A percentile compares a stretch with the other conserved stretches of the same genome.
phyloP scores from a whole-genome alignment of 2,113 vertebrate genomes.

The Gambusia affinis region DNA sequence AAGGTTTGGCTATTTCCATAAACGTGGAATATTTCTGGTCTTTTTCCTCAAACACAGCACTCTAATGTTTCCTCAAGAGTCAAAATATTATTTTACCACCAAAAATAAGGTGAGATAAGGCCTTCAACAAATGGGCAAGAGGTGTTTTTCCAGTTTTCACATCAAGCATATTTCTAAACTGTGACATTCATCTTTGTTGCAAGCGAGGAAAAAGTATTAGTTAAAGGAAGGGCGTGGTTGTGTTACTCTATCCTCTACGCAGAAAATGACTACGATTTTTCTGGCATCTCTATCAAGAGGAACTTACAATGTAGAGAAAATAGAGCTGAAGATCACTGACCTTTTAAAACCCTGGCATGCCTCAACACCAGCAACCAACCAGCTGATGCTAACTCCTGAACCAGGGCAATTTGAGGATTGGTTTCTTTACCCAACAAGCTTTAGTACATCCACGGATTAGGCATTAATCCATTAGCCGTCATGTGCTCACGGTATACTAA shows the following conservation, averaged over 20 bases:
- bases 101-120: neutral
- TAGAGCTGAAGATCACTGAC: neutral
- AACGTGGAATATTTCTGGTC: no score
- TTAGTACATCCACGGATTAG: conserved; percentile 59
- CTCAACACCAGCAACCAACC: neutral
- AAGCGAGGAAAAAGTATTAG: neutral
- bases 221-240: neutral
- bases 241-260: neutral
- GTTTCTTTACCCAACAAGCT: conserved; percentile 59
- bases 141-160: neutral
- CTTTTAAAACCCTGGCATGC: neutral
- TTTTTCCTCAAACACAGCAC: no score
- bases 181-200: neutral
- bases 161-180: neutral
- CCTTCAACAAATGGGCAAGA: neutral
- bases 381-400: neutral
- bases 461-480: conserved; percentile 58
- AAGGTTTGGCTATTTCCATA: no score
- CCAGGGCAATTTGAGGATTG: conserved; percentile 34
- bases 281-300: no score
- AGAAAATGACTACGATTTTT: no score
- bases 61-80: neutral
- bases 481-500: conserved; percentile 56
- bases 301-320: no score
- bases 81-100: neutral